phyloP scores from a whole-genome alignment of 2,797 vertebrate genomes.

The Novumbra hubbsi region DNA sequence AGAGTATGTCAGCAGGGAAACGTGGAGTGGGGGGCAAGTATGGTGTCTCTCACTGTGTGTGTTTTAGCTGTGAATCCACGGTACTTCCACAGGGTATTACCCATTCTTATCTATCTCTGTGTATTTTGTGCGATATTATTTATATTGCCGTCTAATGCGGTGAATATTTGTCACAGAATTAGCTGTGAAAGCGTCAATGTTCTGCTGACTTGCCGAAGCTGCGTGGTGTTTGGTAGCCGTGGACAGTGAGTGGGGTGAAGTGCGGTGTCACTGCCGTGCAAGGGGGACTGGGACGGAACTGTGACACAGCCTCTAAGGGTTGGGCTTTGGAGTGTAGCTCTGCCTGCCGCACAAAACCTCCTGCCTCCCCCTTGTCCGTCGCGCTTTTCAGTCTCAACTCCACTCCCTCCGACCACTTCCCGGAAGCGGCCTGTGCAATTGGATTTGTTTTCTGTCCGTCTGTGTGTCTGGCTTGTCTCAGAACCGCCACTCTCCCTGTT shows the following conservation, averaged over 20 bases:
- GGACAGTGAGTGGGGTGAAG: slow-evolving; percentile 35
- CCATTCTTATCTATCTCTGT: not conserved
- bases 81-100: not conserved
- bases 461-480: slow-evolving; percentile 70
- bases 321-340: not conserved
- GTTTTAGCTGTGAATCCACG: not conserved
- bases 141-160: not conserved
- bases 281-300: slow-evolving; percentile 33
- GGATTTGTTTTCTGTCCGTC: slow-evolving; percentile 64
- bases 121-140: not conserved
- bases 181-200: slow-evolving; percentile 34
- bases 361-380: slow-evolving; percentile 10
- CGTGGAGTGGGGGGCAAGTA: slow-evolving; percentile 16
- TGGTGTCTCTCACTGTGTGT: slow-evolving; percentile 14
- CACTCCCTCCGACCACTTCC: slow-evolving; percentile 58
- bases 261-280: slow-evolving; percentile 31
- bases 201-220: slow-evolving; percentile 18
- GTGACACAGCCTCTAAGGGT: slow-evolving; percentile 21
- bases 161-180: not conserved
- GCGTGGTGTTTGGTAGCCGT: slow-evolving; percentile 38
- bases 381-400: not conserved
- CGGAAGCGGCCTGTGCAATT: slow-evolving; percentile 66
- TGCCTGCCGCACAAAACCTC: slow-evolving; percentile 5
- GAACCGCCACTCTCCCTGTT: slow-evolving; percentile 27
- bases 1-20: slow-evolving; percentile 11